A percentile compares a stretch with the other conserved stretches of the same genome.
phyloP scores from a whole-genome alignment of 2,113 vertebrate species.

The Prionailurus bengalensis region DNA sequence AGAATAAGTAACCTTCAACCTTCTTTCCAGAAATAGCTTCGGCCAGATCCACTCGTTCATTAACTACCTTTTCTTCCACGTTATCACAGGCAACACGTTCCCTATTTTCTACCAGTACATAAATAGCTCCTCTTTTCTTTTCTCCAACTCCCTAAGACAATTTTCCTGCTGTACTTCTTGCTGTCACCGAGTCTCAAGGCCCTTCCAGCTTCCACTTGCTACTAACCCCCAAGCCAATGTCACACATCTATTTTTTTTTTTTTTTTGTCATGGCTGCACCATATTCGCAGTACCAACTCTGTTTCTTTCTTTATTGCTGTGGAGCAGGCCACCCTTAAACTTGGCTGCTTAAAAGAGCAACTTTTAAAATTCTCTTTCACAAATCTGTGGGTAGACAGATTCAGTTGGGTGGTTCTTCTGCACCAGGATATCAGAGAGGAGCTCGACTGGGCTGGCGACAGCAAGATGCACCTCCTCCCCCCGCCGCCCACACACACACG shows the following conservation, averaged over 20 bases:
- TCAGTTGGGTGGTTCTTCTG: background rate
- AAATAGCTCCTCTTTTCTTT: background rate
- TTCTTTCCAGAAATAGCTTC: background rate
- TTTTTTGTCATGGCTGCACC: background rate
- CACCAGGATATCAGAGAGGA: background rate
- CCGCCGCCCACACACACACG: background rate
- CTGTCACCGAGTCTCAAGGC: background rate
- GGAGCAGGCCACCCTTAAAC: background rate
- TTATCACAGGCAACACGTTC: background rate
- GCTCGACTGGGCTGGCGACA: background rate
- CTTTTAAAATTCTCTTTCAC: background rate
- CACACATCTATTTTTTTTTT: background rate
- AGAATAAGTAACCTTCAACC: background rate
- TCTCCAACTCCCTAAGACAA: background rate
- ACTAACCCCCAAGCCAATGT: background rate
- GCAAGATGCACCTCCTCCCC: background rate
- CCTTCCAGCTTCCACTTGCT: background rate
- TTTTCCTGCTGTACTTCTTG: background rate
- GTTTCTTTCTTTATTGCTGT: background rate
- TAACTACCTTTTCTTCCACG: background rate
- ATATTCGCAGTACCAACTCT: background rate
- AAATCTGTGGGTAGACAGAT: background rate
- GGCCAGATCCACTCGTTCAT: background rate
- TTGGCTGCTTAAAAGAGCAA: background rate
- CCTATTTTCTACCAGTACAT: background rate